phyloP scores from a whole-genome alignment of 2,113 vertebrate species.

The Fregata magnificens region DNA sequence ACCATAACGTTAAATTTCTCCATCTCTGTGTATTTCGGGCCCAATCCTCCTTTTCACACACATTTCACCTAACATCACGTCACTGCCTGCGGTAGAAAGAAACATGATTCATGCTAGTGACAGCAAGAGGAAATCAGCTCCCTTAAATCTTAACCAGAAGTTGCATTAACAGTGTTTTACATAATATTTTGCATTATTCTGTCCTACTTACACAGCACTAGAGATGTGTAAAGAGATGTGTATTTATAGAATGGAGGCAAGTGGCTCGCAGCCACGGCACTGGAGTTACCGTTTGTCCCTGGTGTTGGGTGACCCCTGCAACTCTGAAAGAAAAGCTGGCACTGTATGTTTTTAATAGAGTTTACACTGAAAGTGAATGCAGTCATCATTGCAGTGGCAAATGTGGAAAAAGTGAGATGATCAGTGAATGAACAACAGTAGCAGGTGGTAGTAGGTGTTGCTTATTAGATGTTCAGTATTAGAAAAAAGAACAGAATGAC shows the following conservation, averaged over 20 bases:
- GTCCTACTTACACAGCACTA: conserved; percentile 12
- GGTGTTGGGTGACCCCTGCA: neutral
- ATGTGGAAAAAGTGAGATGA: neutral
- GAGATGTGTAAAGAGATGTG: neutral
- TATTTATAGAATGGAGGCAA: neutral
- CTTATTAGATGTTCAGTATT: conserved; percentile 50
- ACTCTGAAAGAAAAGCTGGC: neutral
- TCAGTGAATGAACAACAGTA: conserved; percentile 48
- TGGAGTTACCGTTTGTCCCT: neutral
- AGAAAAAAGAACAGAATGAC: conserved; percentile 13
- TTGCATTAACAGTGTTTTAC: conserved; percentile 43
- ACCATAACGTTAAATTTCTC: conserved; percentile 36
- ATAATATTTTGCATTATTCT: conserved; percentile 48
- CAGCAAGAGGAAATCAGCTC: conserved; percentile 35
- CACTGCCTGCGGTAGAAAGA: conserved; percentile 27
- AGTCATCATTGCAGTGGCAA: conserved; percentile 28
- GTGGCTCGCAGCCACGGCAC: accelerated
- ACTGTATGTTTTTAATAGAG: neutral
- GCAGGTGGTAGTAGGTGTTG: conserved; percentile 64
- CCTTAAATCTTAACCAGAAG: conserved; percentile 31
- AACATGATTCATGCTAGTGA: conserved; percentile 29
- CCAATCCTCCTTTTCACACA: neutral
- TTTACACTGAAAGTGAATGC: neutral
- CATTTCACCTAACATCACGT: neutral
- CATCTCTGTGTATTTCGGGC: neutral